Base-by-base conservation (phyloP, 2,797 vertebrate species). In the Odontamblyopus lacepedii region DNA sequence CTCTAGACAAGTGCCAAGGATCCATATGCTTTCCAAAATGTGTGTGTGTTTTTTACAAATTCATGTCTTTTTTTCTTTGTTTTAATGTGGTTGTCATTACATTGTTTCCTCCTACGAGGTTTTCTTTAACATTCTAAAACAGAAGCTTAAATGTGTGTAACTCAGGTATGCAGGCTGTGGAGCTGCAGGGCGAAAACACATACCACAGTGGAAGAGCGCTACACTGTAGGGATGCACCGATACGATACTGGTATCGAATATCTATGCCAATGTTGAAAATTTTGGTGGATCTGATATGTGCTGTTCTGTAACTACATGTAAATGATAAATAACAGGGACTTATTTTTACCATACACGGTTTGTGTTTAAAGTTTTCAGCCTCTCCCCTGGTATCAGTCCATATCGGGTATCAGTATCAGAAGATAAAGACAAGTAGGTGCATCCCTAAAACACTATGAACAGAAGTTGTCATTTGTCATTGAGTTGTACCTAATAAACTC, bases 1-100 rank as follows among this genome's bases (percentile, higher is more conserved):
- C 27, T 60, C 85, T 60, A 18, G 75, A 85, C 77, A 50, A 81
- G 89, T 91, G 89, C 89, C 89, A 89, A 71, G 86, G 80, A 88
- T 9, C 65, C 75, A 63, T 81, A 70, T 35, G 41, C 80, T 75
- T 29, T 61, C 61, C 5, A 56, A 69, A 51, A 69, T 76, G 44
- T 75, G 16, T 53, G 18, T 26, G 6, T 51, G 15, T 60, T 26
- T 2, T 53, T 32, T 75, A 69, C 44, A 50, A 48, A 62, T 41
- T 2, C 32, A 35, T 29, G 3, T 63, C 1, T 63, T 62, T 63
- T 62, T 19, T 63, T 63, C 19, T 38, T 19, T 38, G 32, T 35
- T 27, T 60, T 27, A 27, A 12, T 60, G 26, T 26, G 26, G 23
- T 60, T 60, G 13, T 13, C 57, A 26, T 29, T 60, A 60, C 3